A percentile compares a stretch with the other conserved stretches of the same genome.
These are phyloP conservation scores for Acanthornis magna DNA, from an alignment of 2,797 vertebrate species.

Conservation along the genomic window DNA sequence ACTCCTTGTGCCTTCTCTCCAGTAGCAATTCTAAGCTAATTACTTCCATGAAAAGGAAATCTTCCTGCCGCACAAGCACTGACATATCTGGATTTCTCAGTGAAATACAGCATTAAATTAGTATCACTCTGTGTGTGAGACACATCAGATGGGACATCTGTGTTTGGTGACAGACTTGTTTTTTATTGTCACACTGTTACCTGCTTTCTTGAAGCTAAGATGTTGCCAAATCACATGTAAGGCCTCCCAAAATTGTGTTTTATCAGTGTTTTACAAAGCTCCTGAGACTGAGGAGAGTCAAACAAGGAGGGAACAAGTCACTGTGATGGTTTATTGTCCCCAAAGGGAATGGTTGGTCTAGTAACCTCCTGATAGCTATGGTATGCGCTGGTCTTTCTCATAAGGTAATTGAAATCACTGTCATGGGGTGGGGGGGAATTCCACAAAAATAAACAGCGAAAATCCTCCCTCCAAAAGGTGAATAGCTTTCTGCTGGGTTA, in stretches of 20 bases:
- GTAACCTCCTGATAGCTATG: neutral
- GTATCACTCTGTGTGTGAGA: neutral
- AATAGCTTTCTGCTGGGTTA: neutral
- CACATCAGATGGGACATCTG: neutral
- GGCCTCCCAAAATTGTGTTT: neutral
- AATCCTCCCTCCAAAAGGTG: neutral
- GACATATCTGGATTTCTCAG: neutral
- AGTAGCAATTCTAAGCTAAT: neutral
- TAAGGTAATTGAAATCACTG: neutral
- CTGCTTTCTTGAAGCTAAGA: neutral
- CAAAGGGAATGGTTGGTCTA: neutral
- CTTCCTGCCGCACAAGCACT: neutral
- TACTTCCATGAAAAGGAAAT: neutral
- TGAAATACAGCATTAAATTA: neutral
- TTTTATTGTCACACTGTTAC: neutral
- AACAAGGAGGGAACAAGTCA: neutral
- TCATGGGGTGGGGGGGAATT: accelerated
- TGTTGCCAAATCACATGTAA: neutral
- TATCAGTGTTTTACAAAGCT: neutral
- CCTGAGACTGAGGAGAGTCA: neutral
- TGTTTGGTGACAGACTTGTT: neutral
- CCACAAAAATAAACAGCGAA: neutral
- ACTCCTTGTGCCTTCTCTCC: neutral
- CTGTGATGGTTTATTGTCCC: neutral
- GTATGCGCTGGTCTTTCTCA: neutral